Base-by-base conservation (phyloP, 2,888 invertebrate genomes). In the Platerodrilus igneus region DNA sequence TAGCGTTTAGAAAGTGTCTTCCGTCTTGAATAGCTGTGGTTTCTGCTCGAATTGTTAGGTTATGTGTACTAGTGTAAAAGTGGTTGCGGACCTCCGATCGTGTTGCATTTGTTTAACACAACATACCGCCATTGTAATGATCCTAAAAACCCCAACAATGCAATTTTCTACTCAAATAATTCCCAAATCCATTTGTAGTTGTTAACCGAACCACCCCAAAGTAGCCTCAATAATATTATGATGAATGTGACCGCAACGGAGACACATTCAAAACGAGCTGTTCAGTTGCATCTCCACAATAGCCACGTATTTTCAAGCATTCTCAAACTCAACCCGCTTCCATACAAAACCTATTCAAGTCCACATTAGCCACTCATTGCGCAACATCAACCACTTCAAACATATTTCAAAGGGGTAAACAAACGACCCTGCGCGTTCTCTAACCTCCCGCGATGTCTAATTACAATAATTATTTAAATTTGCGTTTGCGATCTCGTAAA, bases 361-460 rank as follows among this genome's bases (percentile, higher is more conserved):
- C 62, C 62, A 59, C 63, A 61, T 64, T 62, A 62, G 62, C 33
- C 45, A 33, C 36, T 22, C 10, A 25, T 21, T 22, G 27, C 29
- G n/a, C n/a, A n/a, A 32, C 11, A 41, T 37, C 37, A 9, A 13
- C 17, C 33, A 33, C 41, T 37, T 26, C 21, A 37, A 13, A 14
- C 19, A 27, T 25, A 22, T 15, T 23, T 27, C 15, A 14, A 37
- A 41, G 19, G 36, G 41, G 41, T 40, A 40, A 40, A 40, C 32
- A 40, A 40, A 38, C 15, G n/a, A 3, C 8, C 22, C 31, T 22
- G 4, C 14, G 18, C 5, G 4, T 21, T 7, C 11, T 5, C 11
- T 18, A 17, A 9, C n/a, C 22, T 22, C 22, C 9, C 9, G 9
- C 9, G 4, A 9, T n/a, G 6, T 9, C n/a, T 4, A 22, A 22